Conservation (phyloP, 2,888 invertebrate species). For the Erebia aethiops region DNA sequence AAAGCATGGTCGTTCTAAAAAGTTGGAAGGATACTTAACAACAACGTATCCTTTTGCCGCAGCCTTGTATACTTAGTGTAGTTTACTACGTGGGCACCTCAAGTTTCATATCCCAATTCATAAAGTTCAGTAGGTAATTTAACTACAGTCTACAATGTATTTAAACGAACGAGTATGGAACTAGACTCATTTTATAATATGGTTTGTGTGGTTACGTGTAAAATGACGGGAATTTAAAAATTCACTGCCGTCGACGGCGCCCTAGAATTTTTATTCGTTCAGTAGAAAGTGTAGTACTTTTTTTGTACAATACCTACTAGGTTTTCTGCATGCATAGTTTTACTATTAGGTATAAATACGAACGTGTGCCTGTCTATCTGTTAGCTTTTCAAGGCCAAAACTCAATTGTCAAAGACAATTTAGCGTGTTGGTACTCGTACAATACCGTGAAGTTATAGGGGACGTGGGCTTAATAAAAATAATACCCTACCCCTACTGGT, state of each 20-base stretch:
- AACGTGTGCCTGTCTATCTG: too few relatives aligned
- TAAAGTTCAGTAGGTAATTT: constrained; percentile 28
- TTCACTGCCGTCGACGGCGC: neutral
- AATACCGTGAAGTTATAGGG: too few relatives aligned
- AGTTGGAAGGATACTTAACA: neutral
- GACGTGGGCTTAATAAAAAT: too few relatives aligned
- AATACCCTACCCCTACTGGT: too few relatives aligned
- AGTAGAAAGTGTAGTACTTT: neutral
- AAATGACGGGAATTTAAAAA: constrained; percentile 24
- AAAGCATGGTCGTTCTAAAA: neutral
- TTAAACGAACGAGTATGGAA: constrained; percentile 25
- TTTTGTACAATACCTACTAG: too few relatives aligned
- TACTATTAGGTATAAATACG: too few relatives aligned
- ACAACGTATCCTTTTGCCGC: neutral
- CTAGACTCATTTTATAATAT: constrained; percentile 36
- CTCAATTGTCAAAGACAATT: too few relatives aligned
- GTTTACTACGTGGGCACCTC: constrained; percentile 2
- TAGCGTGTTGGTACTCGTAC: too few relatives aligned
- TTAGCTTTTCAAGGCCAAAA: too few relatives aligned
- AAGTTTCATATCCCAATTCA: constrained; percentile 22
- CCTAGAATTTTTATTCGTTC: neutral
- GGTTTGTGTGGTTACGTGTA: constrained; percentile 33
- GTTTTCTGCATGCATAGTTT: too few relatives aligned
- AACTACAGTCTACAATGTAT: constrained; percentile 40
- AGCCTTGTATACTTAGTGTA: neutral